These are phyloP conservation scores for Grammomys surdaster DNA, from an alignment of 2,113 vertebrate species.

Conservation along the genomic window DNA sequence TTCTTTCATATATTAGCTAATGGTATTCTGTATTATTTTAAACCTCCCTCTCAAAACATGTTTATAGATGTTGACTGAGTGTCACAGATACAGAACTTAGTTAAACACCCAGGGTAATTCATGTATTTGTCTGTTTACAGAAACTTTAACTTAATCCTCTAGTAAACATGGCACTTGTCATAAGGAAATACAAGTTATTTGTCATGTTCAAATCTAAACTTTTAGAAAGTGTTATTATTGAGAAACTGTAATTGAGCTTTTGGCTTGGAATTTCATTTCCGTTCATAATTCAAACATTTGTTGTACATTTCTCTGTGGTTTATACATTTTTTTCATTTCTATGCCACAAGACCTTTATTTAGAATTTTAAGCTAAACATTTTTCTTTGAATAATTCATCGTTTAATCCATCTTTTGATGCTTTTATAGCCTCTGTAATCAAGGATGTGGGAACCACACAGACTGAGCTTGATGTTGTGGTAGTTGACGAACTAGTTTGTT, in stretches of 20 bases:
- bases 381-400: slow-evolving; percentile 57
- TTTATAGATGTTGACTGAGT: slow-evolving; percentile 54
- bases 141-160: slow-evolving; percentile 57
- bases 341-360: slow-evolving; percentile 51
- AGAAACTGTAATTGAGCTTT: slow-evolving; percentile 56
- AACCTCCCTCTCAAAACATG: slow-evolving; percentile 46
- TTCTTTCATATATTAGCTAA: not conserved
- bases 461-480: slow-evolving; percentile 47
- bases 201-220: slow-evolving; percentile 56
- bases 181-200: slow-evolving; percentile 56
- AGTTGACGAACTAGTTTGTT: slow-evolving; percentile 48
- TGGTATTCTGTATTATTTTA: slow-evolving; percentile 60
- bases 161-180: slow-evolving; percentile 41
- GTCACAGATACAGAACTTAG: slow-evolving; percentile 24
- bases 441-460: slow-evolving; percentile 2
- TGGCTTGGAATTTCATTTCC: slow-evolving; percentile 65
- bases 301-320: slow-evolving; percentile 65
- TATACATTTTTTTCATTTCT: slow-evolving; percentile 56
- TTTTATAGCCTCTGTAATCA: not conserved
- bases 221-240: slow-evolving; percentile 41
- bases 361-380: slow-evolving; percentile 51
- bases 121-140: slow-evolving; percentile 62
- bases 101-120: slow-evolving; percentile 61
- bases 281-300: slow-evolving; percentile 52
- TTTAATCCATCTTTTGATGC: not conserved